Percentiles rank a stretch among this genome's conserved stretches.
Conservation (phyloP, 2,888 invertebrate genomes). For the Timema cristinae region DNA sequence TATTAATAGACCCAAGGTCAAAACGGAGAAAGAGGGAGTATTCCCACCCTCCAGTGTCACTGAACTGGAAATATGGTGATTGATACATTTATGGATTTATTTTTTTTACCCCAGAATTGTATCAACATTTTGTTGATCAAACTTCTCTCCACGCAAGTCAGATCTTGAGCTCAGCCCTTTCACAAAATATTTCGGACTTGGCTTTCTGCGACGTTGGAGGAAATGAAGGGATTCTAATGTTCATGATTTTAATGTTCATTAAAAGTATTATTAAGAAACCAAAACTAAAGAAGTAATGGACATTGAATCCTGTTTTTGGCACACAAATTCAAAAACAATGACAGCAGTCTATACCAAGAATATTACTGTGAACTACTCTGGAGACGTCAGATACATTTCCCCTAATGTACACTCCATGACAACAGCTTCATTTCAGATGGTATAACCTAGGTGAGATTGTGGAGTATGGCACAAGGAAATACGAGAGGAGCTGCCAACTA, state of each 20-base stretch:
- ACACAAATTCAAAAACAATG: not conserved
- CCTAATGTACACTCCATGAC: slow-evolving; percentile 29
- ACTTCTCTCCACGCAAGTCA: not conserved
- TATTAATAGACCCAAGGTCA: too few species aligned
- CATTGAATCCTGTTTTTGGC: not conserved
- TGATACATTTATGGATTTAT: not conserved
- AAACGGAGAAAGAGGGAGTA: too few species aligned
- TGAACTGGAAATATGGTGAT: too few species aligned
- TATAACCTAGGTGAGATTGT: slow-evolving; percentile 28
- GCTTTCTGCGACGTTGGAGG: not conserved
- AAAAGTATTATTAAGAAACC: not conserved
- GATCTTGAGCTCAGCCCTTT: not conserved
- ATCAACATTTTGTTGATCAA: not conserved
- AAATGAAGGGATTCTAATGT: not conserved
- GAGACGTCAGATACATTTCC: slow-evolving; percentile 28
- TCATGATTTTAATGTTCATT: not conserved
- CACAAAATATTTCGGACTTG: not conserved
- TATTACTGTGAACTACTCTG: not conserved
- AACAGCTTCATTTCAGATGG: slow-evolving; percentile 31
- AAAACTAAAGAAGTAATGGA: not conserved
- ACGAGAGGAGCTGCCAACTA: too few species aligned
- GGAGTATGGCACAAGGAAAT: slow-evolving; percentile 32
- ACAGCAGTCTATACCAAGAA: not conserved
- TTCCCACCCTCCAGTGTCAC: too few species aligned
- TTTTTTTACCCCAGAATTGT: not conserved